A percentile compares a stretch with the other conserved stretches of the same genome.
Conservation (phyloP, 2,797 vertebrate species). For the Typhlichthys subterraneus region DNA sequence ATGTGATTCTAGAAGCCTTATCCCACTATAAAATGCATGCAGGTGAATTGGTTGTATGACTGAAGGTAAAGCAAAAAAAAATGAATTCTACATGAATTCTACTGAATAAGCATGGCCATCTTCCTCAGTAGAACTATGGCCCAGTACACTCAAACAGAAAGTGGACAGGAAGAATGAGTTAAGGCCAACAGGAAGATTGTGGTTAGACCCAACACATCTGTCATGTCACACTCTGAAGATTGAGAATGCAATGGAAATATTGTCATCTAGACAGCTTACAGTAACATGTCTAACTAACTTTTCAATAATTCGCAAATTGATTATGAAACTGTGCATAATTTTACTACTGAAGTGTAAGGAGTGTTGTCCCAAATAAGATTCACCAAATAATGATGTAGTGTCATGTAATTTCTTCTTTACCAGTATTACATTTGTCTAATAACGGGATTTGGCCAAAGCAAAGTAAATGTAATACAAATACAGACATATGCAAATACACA, state of each 20-base stretch:
- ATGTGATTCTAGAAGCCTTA: conserved; percentile 55
- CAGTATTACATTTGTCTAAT: not conserved
- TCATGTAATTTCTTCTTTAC: conserved; percentile 31
- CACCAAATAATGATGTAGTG: conserved; percentile 46
- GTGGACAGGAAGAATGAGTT: conserved; percentile 57
- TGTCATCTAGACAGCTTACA: not conserved
- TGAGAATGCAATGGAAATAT: conserved; percentile 39
- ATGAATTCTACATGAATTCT: too few species aligned
- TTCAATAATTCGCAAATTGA: conserved; percentile 11
- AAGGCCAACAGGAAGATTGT: conserved; percentile 65
- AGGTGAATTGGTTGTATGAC: conserved; percentile 48
- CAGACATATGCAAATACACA: not conserved
- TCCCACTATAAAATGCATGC: conserved; percentile 25
- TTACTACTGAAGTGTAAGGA: conserved; percentile 23
- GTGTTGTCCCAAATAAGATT: conserved; percentile 48
- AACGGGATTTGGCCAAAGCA: too few species aligned
- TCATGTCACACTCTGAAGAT: conserved; percentile 55
- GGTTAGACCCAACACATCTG: conserved; percentile 65
- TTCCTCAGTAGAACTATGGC: conserved; percentile 79
- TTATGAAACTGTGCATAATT: conserved; percentile 42
- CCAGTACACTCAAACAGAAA: conserved; percentile 69
- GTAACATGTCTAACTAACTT: too few species aligned
- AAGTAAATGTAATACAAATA: not conserved
- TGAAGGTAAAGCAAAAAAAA: conserved; percentile 43
- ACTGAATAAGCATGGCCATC: conserved; percentile 72